Base-by-base conservation (phyloP, 2,888 invertebrate species). In the Willowsia nigromaculata region DNA sequence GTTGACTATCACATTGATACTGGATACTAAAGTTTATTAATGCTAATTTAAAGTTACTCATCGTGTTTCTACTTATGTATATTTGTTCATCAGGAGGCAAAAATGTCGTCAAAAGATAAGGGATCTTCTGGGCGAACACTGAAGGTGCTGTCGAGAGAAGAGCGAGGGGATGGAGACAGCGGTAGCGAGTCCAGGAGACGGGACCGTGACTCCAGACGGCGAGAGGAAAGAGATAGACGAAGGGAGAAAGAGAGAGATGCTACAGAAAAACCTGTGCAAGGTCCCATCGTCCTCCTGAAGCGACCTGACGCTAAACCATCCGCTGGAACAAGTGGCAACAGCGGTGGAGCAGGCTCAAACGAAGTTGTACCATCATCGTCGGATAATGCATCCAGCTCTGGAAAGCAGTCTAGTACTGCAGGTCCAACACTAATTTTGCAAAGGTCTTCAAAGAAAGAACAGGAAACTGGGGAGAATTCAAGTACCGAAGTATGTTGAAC, bases 221-320 rank as follows among this genome's bases (percentile, higher is more conserved):
- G 84, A 18, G 85, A 80, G 9, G 90, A 90, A 5, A 11, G 83
- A n/a, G 84, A 88, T 13, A 74, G 85, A 43, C 37, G 85, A 3
- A 43, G 87, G n/a, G 86, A 84, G 1, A 71, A 71, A 13, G 78
- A 84, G 0, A 56, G 76, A 1, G 85, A 81, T 9, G 18, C 27
- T 7, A 11, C 37, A 15, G 25, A 43, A 6, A 86, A 85, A 62
- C 90, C 90, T n/a, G 76, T 87, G 9, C 87, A 74, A 71, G 89
- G 90, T 18, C 88, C 90, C 13, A 89, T 91, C 13, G 88, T 91
- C 30, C 76, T 91, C 5, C 53, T 91, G 33, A 91, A 91, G 71
- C 33, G 91, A 30, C 91, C 91, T 5, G 90, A 90, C 15, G 40
- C 80, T 0, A 88, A 83, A 33, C 1, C 50, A 9, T 47, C 82